Base-by-base conservation (phyloP, 2,797 vertebrate species). In the Pseudomugil gertrudae region DNA sequence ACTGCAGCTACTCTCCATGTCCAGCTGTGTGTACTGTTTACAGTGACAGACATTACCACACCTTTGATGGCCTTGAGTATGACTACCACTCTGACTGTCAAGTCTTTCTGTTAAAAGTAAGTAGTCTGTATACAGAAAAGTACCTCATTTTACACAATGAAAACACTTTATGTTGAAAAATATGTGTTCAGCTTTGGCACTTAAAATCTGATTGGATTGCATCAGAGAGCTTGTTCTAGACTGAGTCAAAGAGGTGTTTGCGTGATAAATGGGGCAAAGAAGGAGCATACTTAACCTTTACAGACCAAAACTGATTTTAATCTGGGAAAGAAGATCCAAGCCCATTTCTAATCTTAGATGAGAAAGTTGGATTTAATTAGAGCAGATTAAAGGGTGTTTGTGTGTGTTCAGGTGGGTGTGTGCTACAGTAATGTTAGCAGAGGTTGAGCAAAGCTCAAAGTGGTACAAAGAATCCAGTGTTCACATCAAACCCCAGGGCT, bases 81-180 rank as follows among this genome's bases (percentile, higher is more conserved):
- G 98, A 99, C 82, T 99, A 97, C 76, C 86, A 95, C 85, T 96
- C 96, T 54, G 96, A 99, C 91, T 99, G 98, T 83, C 97, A 99
- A 83, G 95, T 95, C 58, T 98, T 96, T 78, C 87, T 99, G 79
- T 87, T 99, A 54, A 99, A 99, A 95, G 98, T 98, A 57, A 90
- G 90, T 84, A 45, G 6, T 63, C 30, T 60, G 11, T 59, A 47
- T 66, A 57, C 10, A 13, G 45, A 23, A 40, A 29, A 26, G 58
- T 9, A 43, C 19, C 33, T 23, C 36, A 32, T 3, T 54, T 27
- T 60, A 29, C 29, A 33, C 27, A 54, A 29, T 26, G 7, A 43
- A 45, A 50, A 51, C 9, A 35, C 38, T 26, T 9, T 56, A 29
- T 36, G 21, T 48, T 38, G 65, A 21, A 33, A 60, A 54, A 9